Conservation (phyloP, 2,888 invertebrate genomes). For the Pardosa pseudoannulata region DNA sequence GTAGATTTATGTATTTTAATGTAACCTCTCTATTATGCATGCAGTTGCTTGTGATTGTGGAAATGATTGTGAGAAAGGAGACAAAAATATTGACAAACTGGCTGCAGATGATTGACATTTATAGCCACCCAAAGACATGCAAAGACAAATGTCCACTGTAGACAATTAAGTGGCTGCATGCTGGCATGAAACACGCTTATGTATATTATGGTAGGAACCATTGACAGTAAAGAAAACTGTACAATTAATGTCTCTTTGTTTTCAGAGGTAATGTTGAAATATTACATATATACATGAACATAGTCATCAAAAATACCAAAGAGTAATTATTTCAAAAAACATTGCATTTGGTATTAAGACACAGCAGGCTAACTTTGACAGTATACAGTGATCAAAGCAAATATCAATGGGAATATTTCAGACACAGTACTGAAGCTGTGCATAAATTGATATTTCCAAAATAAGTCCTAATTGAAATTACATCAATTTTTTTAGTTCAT, state of each 20-base stretch:
- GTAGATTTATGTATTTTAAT: too few relatives aligned
- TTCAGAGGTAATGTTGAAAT: conserved; percentile 48
- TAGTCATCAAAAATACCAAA: conserved; percentile 69
- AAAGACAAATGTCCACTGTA: conserved; percentile 55
- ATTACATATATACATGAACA: conserved; percentile 70
- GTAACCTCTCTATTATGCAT: too few relatives aligned
- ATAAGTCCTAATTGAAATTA: too few relatives aligned
- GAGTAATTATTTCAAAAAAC: conserved; percentile 55
- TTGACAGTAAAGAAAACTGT: conserved; percentile 72
- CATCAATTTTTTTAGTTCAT: too few relatives aligned
- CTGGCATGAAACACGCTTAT: too few relatives aligned
- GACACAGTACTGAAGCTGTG: conserved; percentile 9
- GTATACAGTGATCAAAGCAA: conserved; percentile 13
- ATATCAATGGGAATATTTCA: conserved; percentile 20
- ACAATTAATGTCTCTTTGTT: conserved; percentile 42
- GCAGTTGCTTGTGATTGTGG: too few relatives aligned
- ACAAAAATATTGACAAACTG: too few relatives aligned
- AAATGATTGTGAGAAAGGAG: too few relatives aligned
- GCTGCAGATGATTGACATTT: conserved; percentile 65
- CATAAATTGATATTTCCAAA: conserved; percentile 34
- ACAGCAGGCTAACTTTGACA: conserved; percentile 62
- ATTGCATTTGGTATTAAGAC: conserved; percentile 64
- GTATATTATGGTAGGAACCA: conserved; percentile 63
- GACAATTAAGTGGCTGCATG: conserved; percentile 41
- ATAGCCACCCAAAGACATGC: conserved; percentile 68